Evolutionary conservation across 2,888 invertebrate species (phyloP), one percentile per base, ranked within the genome.

Genomic region (Petrophora chlorosata): DNA sequence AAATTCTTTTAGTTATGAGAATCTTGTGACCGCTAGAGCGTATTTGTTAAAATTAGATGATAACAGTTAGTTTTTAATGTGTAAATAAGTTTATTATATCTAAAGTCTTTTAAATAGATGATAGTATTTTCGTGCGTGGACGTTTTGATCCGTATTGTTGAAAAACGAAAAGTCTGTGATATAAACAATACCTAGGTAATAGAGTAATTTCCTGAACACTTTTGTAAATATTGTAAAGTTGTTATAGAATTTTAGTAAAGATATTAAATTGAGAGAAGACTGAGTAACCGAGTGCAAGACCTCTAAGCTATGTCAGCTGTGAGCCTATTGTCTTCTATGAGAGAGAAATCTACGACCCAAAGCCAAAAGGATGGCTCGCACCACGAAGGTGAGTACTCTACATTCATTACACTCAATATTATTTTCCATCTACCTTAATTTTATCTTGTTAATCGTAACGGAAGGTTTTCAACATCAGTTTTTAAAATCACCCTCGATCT

Each of bases 81-180:
- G 89, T 90, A 88, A 83, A 89, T 89, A 89, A 89, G 82, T 90
- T 85, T 83, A 88, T 87, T 86, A 79, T 85, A 85, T 79, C 76
- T 85, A 81, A 81, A 84, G 79, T 85, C 82, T 79, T 88, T 85
- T 86, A 89, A 82, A 85, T 90, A 90, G 85, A 61, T 85, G 85
- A 82, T 84, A 86, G 83, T 88, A 88, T 90, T 86, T 89, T 88
- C 82, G 84, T 88, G 88, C 85, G 90, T 90, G 90, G 90, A 89
- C 88, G 88, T 91, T 90, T 91, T 91, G 82, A 88, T 86, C 85
- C 90, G 86, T 90, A 89, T 90, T 89, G 90, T 90, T 90, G 87
- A 88, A 89, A 90, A 90, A 91, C 90, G 91, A 91, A 90, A 90
- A 90, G 91, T 91, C 91, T 91, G 91, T 91, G 91, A 91, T 91